Evolutionary conservation across 2,113 vertebrate species (phyloP), one percentile per base, ranked within the genome.

Genomic region (Hoplias malabaricus): DNA sequence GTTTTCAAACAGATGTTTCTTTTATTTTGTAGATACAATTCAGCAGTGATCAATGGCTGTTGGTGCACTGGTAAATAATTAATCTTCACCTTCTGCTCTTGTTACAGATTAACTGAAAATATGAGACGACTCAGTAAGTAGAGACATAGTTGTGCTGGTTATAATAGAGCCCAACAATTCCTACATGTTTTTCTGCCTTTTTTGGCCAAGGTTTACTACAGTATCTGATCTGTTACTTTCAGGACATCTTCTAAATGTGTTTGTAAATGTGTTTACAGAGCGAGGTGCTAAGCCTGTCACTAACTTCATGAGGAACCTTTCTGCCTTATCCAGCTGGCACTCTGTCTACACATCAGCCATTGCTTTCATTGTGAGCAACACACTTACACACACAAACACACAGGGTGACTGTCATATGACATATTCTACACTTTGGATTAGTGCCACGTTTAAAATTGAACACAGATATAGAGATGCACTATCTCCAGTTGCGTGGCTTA

Each of bases 281-380:
- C 93, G 96, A 68, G 96, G 96, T 75, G 95, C 96, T 93, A 96
- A 92, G 91, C 98, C 98, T 0, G 94, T 99, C 88, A 96, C 95
- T 65, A 97, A 93, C 92, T 99, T 99, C 86, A 90, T 93, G 92
- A 95, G 95, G 92, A 98, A 98, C 90, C 95, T 99, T 68, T 92
- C 95, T 81, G 98, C 98, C 91, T 94, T 99, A 90, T 98, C 96
- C 34, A 96, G 96, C 89, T 99, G 98, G 96, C 93, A 96, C 90
- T 98, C 97, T 16, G 86, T 96, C 86, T 99, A 99, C 91, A 99
- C 98, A 21, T 98, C 98, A 19, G 95, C 94, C 89, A 96, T 99
- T 85, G 95, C 96, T 91, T 98, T 97, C 91, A 95, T 96, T 83
- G 96, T 98, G 90, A 95, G 95, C 92, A 14, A 38, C 10, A 25